Conservation (phyloP, 2,888 invertebrate genomes). For the Eupsilia transversa region DNA sequence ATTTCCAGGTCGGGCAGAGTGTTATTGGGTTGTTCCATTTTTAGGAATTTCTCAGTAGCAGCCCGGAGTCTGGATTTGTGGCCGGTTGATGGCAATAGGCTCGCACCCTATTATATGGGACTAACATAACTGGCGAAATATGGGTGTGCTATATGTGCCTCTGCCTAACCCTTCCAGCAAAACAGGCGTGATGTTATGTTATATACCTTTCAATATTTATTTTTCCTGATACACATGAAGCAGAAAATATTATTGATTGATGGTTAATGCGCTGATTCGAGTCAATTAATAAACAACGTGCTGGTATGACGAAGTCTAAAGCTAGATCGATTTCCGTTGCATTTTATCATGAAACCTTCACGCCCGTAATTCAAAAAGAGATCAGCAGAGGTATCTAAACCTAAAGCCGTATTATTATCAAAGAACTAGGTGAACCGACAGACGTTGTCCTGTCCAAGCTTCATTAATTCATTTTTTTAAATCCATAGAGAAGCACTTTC, state of each 20-base stretch:
- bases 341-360: background rate
- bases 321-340: background rate
- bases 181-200: too few relatives aligned
- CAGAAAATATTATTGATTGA: conserved; percentile 21
- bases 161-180: too few relatives aligned
- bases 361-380: background rate
- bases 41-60: too few relatives aligned
- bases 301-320: background rate
- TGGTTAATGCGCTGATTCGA: conserved; percentile 27
- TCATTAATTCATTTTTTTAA: too few relatives aligned
- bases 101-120: too few relatives aligned
- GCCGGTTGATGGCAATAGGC: too few relatives aligned
- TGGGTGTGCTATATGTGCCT: background rate
- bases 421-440: too few relatives aligned
- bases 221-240: background rate
- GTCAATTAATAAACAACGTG: conserved; percentile 29
- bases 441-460: too few relatives aligned
- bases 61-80: too few relatives aligned
- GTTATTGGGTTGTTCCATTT: too few relatives aligned
- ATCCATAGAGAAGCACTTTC: too few relatives aligned
- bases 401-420: background rate
- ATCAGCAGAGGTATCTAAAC: background rate
- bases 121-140: background rate
- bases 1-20: too few relatives aligned
- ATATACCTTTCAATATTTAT: background rate